Base-by-base conservation (phyloP, 2,113 vertebrate genomes). In the Microcebus lehilahytsara region DNA sequence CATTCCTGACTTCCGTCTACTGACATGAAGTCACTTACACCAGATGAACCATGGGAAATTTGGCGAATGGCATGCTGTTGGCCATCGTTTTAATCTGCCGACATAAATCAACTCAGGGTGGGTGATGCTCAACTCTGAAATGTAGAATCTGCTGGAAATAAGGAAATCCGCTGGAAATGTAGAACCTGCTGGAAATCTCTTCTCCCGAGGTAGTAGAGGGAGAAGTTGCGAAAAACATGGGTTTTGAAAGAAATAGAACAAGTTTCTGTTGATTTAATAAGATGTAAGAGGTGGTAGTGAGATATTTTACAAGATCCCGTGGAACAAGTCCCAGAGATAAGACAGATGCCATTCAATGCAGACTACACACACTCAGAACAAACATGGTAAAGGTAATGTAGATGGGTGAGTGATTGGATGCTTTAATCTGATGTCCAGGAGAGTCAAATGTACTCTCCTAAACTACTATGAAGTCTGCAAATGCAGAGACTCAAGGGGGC, bases 391-490 rank as follows among this genome's bases (percentile, higher is more conserved):
- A 53, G 2, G 20, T 13, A 2, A 32, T 2, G 2, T 10, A 37
- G 42, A 9, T 42, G 62, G 40, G 42, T 14, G 4, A 6, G 22
- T 2, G 0, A 2, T 3, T 13, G 0, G 3, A 7, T 3, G 1
- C 7, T 25, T 72, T 37, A 46, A 66, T 25, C 46, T 37, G 5
- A 6, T 0, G 0, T 30, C 20, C 13, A 23, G 19, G n/a, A 46
- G 51, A 23, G 17, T 32, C 3, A 19, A 19, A 13, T 9, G 1
- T 34, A 9, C 13, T 20, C 1, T 81, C 37, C 67, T 13, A 2
- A 3, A 14, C 9, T 6, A 14, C 6, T 37, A 0, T 0, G 72
- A 34, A 64, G 1, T 13, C 2, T 10, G 30, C 5, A 22, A 2
- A 6, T 60, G 30, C 40, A 42, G 13, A 79, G 0, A 46, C 22